phyloP scores from a whole-genome alignment of 53 echinoderm and acorn worm species.

The Actinopyga echinites region DNA sequence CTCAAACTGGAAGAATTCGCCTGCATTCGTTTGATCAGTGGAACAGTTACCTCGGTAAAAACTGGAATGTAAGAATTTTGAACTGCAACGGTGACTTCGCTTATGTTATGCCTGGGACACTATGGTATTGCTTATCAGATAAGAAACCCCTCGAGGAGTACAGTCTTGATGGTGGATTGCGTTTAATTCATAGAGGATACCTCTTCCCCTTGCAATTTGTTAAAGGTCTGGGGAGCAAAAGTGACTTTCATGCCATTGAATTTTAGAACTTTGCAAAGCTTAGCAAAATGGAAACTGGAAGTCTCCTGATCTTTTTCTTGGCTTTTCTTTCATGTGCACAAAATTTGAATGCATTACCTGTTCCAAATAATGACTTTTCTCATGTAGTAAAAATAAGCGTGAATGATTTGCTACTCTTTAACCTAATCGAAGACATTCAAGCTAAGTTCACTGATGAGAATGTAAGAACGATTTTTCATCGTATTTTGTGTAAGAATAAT shows the following conservation, averaged over 20 bases:
- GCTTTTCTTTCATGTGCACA: background rate
- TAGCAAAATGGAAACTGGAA: conserved; percentile 1
- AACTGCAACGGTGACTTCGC: conserved; percentile 40
- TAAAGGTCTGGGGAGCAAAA: conserved; percentile 8
- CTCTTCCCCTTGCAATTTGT: conserved; percentile 31
- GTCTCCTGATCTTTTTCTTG: background rate
- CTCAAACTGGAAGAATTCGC: background rate
- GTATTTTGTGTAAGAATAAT: background rate
- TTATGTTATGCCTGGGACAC: conserved; percentile 16
- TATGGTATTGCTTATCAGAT: conserved; percentile 27
- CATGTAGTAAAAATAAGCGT: conserved; percentile 6
- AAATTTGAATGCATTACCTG: background rate
- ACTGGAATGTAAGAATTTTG: conserved; percentile 30
- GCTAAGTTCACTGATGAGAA: background rate
- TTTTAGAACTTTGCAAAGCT: background rate
- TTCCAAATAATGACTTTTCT: conserved; percentile 5
- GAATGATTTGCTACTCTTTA: background rate
- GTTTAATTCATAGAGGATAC: conserved; percentile 42
- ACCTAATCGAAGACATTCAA: background rate
- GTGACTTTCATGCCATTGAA: background rate
- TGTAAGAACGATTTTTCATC: background rate
- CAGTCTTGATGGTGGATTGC: background rate
- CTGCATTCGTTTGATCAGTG: conserved; percentile 14
- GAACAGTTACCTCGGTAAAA: conserved; percentile 5
- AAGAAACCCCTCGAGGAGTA: conserved; percentile 41